Evolutionary conservation across 1,140 invertebrate genomes (phyloP), one percentile per base, ranked within the genome.

Genomic region (Caenorhabditis inopinata): DNA sequence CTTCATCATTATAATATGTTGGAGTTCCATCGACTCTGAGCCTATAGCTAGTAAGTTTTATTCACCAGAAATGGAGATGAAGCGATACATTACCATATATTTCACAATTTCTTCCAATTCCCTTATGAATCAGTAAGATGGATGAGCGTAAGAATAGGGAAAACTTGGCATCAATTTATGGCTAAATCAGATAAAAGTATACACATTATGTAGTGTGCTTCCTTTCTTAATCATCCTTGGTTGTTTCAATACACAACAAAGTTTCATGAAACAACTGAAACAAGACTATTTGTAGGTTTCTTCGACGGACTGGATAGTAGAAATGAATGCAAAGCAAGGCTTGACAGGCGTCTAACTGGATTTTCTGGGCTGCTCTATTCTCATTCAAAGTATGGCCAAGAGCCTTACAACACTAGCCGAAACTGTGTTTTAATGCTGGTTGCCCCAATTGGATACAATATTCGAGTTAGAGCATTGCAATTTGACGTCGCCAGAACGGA

Each of bases 371-470:
- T 83, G 0, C 29, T 83, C 7, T 82, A 62, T 23, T 83, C 82
- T 1, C 82, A 83, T 42, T 53, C 46, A 1, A 51, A 58, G 14
- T 83, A 83, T 46, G 82, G 81, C 14, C 62, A 62, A 25, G 74
- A 74, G 9, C 80, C 82, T 2, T 83, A 83, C 73, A 82, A 82
- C 42, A 73, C 82, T 9, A 78, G 79, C 27, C 42, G 78, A 53
- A 83, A 83, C 49, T 83, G 82, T 53, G 79, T 83, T 29, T 45
- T 83, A 5, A 81, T 83, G 74, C 32, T 83, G 9, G 76, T 81
- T 11, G 82, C 78, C 35, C 82, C 82, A 35, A 73, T 77, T 4
- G 82, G 82, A 18, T 83, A 82, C 51, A 73, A 49, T n/a, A 83
- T 83, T 35, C 80, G 82, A 11, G 58, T 83, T 5, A 27, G 81